Conservation (phyloP, 2,113 vertebrate species). For the Agapornis roseicollis region DNA sequence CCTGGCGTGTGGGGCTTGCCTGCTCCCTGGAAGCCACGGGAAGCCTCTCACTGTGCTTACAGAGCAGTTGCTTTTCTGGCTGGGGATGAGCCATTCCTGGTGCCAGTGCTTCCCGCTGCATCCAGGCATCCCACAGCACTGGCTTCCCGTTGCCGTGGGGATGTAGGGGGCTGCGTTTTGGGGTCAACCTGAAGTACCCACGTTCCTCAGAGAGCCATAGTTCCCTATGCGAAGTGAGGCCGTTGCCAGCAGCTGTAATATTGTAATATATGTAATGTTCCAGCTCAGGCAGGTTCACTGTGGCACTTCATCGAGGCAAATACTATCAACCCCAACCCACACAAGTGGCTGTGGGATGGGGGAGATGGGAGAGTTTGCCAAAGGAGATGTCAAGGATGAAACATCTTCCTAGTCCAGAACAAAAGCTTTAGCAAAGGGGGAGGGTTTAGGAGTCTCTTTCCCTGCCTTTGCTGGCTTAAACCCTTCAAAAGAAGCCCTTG, state of each 20-base stretch:
- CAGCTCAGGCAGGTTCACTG: not conserved
- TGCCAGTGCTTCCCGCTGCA: not conserved
- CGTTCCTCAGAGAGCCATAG: not conserved
- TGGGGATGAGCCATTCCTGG: not conserved
- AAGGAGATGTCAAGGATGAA: not conserved
- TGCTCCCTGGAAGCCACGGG: not conserved
- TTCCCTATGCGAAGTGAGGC: not conserved
- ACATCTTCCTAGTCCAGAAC: not conserved
- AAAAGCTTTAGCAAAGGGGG: not conserved
- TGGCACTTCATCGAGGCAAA: constrained; percentile 33
- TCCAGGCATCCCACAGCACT: not conserved
- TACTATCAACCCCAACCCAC: constrained; percentile 5
- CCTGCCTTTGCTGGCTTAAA: not conserved
- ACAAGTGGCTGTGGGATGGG: not conserved
- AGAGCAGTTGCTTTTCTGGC: too few species aligned
- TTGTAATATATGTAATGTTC: too few species aligned
- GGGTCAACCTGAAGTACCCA: not conserved
- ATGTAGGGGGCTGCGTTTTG: not conserved
- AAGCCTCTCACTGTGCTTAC: not conserved
- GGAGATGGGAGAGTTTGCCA: not conserved
- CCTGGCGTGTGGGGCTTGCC: not conserved
- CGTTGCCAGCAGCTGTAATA: not conserved
- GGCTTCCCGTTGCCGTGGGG: not conserved
- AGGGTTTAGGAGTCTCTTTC: not conserved
- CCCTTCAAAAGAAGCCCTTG: not conserved